Evolutionary conservation across 2,888 invertebrate species (phyloP).

Genomic region (Caenorhabditis sp.): DNA sequence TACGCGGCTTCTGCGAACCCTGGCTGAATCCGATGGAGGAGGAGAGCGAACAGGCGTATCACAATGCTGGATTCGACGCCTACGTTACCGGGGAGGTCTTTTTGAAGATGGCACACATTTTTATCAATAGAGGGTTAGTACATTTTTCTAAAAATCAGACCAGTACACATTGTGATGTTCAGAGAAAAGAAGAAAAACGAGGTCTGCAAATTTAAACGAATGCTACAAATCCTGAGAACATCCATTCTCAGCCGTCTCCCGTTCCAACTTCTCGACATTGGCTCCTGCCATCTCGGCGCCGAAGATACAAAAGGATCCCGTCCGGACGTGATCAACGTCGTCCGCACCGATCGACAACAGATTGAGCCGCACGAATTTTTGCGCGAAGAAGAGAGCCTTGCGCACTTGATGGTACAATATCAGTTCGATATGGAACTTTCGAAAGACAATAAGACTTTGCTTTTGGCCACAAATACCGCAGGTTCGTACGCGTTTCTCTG

Average conservation of each 20-base stretch:
- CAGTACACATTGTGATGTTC: neutral
- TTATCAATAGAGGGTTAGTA: slow-evolving; percentile 19
- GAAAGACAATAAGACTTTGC: slow-evolving; percentile 14
- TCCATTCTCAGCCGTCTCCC: slow-evolving; percentile 32
- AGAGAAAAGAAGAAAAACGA: slow-evolving; percentile 17
- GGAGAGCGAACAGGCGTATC: slow-evolving; percentile 23
- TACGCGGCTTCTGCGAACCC: slow-evolving; percentile 22
- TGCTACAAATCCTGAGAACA: slow-evolving; percentile 17
- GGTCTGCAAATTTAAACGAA: slow-evolving; percentile 16
- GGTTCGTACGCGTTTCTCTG: slow-evolving; percentile 46
- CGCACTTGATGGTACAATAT: slow-evolving; percentile 28
- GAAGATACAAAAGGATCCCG: slow-evolving; percentile 27
- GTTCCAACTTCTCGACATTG: slow-evolving; percentile 38
- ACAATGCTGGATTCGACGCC: slow-evolving; percentile 47
- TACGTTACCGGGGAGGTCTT: slow-evolving; percentile 47
- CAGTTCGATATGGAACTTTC: slow-evolving; percentile 30
- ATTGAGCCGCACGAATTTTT: slow-evolving; percentile 14
- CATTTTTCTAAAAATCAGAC: neutral
- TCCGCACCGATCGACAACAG: slow-evolving; percentile 5
- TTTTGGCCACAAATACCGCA: slow-evolving; percentile 42
- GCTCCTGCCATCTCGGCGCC: slow-evolving; percentile 23
- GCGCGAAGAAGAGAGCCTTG: slow-evolving; percentile 3
- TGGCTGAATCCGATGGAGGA: slow-evolving; percentile 32
- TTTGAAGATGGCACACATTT: slow-evolving; percentile 41
- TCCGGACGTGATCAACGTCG: slow-evolving; percentile 37